These are phyloP conservation scores for Proteles cristata DNA, from an alignment of 2,113 vertebrate species.

Conservation along the genomic window DNA sequence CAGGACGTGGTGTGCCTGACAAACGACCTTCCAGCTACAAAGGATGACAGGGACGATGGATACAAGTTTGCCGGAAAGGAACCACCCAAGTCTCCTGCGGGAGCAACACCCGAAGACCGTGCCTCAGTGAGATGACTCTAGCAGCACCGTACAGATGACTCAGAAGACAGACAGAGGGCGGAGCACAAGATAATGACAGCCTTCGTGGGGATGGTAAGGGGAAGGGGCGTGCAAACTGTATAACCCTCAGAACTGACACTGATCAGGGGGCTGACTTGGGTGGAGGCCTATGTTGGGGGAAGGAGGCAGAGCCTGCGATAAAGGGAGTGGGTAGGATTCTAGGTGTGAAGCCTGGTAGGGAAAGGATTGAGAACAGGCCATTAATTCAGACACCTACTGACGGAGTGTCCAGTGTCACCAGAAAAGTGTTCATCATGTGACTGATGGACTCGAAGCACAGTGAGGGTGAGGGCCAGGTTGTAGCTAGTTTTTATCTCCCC, in stretches of 20 bases:
- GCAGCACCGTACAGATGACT: neutral
- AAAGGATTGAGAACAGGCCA: neutral
- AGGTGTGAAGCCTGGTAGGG: neutral
- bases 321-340: neutral
- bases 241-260: no score
- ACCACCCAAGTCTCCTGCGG: neutral
- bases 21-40: neutral
- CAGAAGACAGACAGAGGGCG: neutral
- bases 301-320: neutral
- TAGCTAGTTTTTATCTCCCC: neutral
- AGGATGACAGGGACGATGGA: no score
- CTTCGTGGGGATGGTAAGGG: accelerated
- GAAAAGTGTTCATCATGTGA: no score
- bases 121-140: neutral
- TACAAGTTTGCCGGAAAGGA: neutral
- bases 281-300: neutral
- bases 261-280: neutral
- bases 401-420: no score
- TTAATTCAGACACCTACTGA: neutral
- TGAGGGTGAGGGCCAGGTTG: neutral
- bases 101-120: neutral
- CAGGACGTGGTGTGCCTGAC: accelerated
- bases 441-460: neutral
- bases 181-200: neutral
- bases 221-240: no score